Evolutionary conservation across 2,113 vertebrate species (phyloP), one percentile per base, ranked within the genome.

Genomic region (Coptodon bakossiorum): DNA sequence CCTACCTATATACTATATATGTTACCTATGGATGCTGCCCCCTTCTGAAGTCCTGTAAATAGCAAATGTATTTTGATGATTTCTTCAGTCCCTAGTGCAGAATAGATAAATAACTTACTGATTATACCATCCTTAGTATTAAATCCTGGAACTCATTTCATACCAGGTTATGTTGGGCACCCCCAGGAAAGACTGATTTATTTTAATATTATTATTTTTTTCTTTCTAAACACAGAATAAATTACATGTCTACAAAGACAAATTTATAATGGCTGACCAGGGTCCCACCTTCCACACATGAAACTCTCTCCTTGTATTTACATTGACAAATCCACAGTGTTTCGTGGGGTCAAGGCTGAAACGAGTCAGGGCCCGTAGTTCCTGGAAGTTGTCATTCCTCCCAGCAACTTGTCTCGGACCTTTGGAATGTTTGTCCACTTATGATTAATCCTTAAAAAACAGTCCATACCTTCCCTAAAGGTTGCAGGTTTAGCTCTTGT

Each of bases 351-450:
- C 81, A 73, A 86, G 79, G 88, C 87, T 84, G 50, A 90, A 91
- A 94, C 87, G 4, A 93, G 94, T 80, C 7, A 1, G 34, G 86
- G 85, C 93, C 93, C 90, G 86, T 90, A 88, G 95, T 93, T 92
- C 88, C 90, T 92, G 91, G 92, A 89, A 91, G 86, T 90, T 93
- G 89, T 86, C 84, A 68, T 92, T 93, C 88, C 76, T 57, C 48
- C 57, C 52, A 40, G 78, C 81, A 83, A 68, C 8, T 13, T 83
- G 24, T 91, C 86, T 95, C 89, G 85, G 91, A 94, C 48, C 82
- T 78, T 45, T 90, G 93, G 93, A 95, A 95, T 95, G 92, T 95
- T 94, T 92, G 84, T 85, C 83, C 86, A 91, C 91, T 90, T 94
- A 81, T 76, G 80, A 86, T 88, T 92, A 88, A 91, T 89, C 82